Base-by-base conservation (phyloP, 2,888 invertebrate genomes). In the Biston stratarius region DNA sequence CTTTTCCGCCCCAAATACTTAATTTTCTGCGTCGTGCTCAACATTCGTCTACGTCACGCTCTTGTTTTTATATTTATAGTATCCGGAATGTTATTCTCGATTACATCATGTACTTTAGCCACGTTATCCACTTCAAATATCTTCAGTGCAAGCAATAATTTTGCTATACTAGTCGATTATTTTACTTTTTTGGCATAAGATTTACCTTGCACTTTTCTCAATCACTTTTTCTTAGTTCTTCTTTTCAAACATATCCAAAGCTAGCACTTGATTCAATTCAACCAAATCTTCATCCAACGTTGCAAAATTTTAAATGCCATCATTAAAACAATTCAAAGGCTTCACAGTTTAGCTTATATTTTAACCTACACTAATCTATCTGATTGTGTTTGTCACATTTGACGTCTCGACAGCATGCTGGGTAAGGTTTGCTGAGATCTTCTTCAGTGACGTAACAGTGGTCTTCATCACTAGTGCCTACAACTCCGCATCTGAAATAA, bases 331-430 rank as follows among this genome's bases (percentile, higher is more conserved):
- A 66, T 70, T 72, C 64, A 73, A 67, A 74, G 76, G 72, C 60
- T 70, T n/a, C 63, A 60, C 63, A 49, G 47, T 65, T 61, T 72
- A 70, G 66, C 44, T 64, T 57, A 45, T 15, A 33, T 38, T 47
- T 15, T 45, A 40, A 12, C 55, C 14, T 77, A 79, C 44, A 69
- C 24, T 53, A 62, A 33, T 67, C 61, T 6, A 82, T 64, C n/a
- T 77, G 80, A 68, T 90, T 91, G 24, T 90, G 89, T 7, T 78
- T 10, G 53, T 88, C 87, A 70, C 91, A 91, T 66, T 82, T 83
- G 40, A 89, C 48, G 0, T 71, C 60, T 2, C 81, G 80, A 76
- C 91, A 92, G 71, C 91, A 91, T 1, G 69, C 61, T 0, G 91
- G 91, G 64, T 91, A 87, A 0, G 87, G 83, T 67, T 81, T 84